phyloP scores from a whole-genome alignment of 53 echinoderm and acorn worm genomes.

The Henricia sp. region DNA sequence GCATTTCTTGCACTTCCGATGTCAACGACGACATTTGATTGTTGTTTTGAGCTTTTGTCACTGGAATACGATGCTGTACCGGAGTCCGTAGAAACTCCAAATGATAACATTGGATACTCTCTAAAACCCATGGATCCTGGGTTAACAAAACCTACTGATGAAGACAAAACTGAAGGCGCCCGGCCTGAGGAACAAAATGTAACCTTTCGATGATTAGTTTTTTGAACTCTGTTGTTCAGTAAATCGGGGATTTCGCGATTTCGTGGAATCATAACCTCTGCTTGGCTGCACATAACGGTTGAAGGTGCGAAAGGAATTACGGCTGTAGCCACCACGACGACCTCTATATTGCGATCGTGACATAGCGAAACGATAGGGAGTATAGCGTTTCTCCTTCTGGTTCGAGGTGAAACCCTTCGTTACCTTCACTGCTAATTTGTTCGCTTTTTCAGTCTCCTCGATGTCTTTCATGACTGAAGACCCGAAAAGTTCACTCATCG shows the following conservation, averaged over 20 bases:
- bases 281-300: too few relatives aligned
- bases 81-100: background rate
- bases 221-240: background rate
- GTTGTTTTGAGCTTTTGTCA: background rate
- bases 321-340: too few relatives aligned
- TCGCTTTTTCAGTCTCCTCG: background rate
- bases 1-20: background rate
- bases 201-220: background rate
- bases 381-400: background rate
- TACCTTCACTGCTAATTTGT: slow-evolving; percentile 9
- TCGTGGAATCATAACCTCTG: background rate
- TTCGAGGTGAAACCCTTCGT: background rate
- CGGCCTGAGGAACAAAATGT: too few relatives aligned
- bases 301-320: too few relatives aligned
- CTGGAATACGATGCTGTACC: background rate
- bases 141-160: too few relatives aligned
- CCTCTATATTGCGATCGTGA: too few relatives aligned
- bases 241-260: background rate
- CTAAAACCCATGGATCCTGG: too few relatives aligned
- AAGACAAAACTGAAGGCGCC: too few relatives aligned
- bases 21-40: background rate
- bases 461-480: background rate
- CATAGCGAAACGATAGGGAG: too few relatives aligned
- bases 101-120: slow-evolving; percentile 1
- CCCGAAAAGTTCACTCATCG: background rate